Base-by-base conservation (phyloP, 2,797 vertebrate species). In the Catharus ustulatus region DNA sequence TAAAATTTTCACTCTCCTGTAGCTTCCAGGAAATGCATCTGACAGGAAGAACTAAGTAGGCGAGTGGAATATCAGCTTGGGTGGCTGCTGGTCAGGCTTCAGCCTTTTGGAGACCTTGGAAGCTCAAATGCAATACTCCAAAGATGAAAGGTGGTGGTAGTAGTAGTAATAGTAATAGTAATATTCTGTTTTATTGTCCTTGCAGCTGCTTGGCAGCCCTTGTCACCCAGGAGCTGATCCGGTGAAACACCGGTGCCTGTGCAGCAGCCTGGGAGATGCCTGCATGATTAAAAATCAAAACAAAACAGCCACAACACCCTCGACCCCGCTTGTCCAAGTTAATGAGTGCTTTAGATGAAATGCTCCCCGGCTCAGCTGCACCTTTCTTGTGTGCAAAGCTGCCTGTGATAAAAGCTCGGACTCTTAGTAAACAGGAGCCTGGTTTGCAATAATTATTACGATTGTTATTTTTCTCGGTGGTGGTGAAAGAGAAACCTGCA, bases 221-320 rank as follows among this genome's bases (percentile, higher is more conserved):
- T 77, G 85, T 69, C 76, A 68, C 36, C 49, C 76, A 75, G 68
- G 62, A 64, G 88, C 66, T 76, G 69, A 62, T 87, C 38, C 3
- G 3, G 73, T 64, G 11, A 22, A 90, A 73, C 69, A 55, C 36
- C 19, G 15, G 42, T 81, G 87, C 72, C 87, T 67, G 2, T 4
- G 5, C 17, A 12, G 86, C 20, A 2, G 48, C 4, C 1, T 22
- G 72, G 80, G 80, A 95, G 89, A 77, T 96, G 71, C 68, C 86
- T 67, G 48, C 24, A 62, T 82, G 76, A 71, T 84, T 62, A 79
- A 91, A 93, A 96, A 72, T 66, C 77, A 91, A 94, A 95, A 87
- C 63, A 69, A 61, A 61, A 66, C 74, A 73, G 27, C 86, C 84
- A 62, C 42, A 63, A 61, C 52, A 67, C 13, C 74, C n/a, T 89